Percentiles rank a stretch among this genome's conserved stretches.
phyloP scores from a whole-genome alignment of 1,140 invertebrate genomes.

The Holotrichia oblita region DNA sequence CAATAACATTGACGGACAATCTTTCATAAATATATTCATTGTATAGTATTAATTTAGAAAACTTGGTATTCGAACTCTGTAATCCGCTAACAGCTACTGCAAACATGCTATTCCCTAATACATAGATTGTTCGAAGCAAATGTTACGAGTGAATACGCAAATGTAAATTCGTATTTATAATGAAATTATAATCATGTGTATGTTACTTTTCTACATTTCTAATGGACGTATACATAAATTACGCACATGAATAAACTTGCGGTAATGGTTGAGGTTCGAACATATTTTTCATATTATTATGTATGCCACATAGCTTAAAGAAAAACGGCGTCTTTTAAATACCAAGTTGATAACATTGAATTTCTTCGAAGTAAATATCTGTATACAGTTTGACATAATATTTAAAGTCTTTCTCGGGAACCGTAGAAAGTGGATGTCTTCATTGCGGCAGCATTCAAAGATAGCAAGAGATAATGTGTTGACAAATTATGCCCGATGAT shows the following conservation, averaged over 20 bases:
- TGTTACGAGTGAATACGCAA: background rate
- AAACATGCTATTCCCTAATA: constrained; percentile 6
- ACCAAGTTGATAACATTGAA: background rate
- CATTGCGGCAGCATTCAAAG: too few relatives aligned
- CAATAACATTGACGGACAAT: background rate
- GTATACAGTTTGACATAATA: too few relatives aligned
- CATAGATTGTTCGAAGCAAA: background rate
- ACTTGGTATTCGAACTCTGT: background rate
- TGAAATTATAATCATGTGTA: background rate
- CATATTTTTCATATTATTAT: background rate
- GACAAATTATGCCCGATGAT: too few relatives aligned
- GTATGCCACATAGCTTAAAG: background rate
- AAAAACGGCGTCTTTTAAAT: background rate
- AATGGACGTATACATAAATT: background rate
- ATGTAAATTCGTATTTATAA: constrained; percentile 11
- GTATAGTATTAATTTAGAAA: constrained; percentile 6
- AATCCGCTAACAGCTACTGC: background rate
- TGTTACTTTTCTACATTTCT: background rate
- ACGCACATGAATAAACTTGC: background rate
- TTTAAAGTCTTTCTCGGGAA: too few relatives aligned
- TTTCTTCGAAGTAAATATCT: background rate
- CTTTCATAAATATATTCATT: background rate
- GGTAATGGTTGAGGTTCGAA: background rate
- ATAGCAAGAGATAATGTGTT: too few relatives aligned
- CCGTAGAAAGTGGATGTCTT: too few relatives aligned